Conservation (phyloP, 2,888 invertebrate species). For the Lycophotia porphyrea region DNA sequence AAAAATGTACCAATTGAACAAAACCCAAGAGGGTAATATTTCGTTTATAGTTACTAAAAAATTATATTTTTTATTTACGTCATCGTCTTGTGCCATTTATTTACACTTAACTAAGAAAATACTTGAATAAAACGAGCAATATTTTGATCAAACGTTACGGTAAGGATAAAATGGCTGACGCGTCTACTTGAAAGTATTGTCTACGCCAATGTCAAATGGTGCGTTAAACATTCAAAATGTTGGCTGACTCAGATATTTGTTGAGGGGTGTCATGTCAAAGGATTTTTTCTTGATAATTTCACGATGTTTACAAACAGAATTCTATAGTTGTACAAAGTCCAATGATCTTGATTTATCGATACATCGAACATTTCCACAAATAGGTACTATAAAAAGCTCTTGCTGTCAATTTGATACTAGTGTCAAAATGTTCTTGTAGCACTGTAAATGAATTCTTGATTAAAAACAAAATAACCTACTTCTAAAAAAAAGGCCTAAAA, state of each 20-base stretch:
- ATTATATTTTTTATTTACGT: neutral
- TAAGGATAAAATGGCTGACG: conserved; percentile 44
- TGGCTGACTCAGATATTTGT: conserved; percentile 51
- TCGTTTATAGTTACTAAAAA: neutral
- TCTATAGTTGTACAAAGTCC: neutral
- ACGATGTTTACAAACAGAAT: conserved; percentile 17
- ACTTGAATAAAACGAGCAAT: conserved; percentile 11
- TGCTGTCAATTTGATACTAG: neutral
- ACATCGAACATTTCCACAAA: neutral
- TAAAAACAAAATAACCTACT: no score
- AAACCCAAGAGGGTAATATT: neutral
- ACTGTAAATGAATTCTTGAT: neutral
- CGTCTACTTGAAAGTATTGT: conserved; percentile 44
- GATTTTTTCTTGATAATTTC: conserved; percentile 15
- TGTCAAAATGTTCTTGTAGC: no score
- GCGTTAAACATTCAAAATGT: conserved; percentile 61
- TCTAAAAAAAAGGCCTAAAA: no score
- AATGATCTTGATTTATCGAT: neutral
- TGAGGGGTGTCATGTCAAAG: conserved; percentile 26
- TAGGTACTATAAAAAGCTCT: neutral
- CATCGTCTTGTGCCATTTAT: neutral
- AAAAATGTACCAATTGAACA: neutral
- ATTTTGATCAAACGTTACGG: conserved; percentile 33
- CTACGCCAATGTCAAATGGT: conserved; percentile 55
- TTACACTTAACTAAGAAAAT: conserved; percentile 12